phyloP scores from a whole-genome alignment of 2,797 vertebrate species.

The Falco naumanni region DNA sequence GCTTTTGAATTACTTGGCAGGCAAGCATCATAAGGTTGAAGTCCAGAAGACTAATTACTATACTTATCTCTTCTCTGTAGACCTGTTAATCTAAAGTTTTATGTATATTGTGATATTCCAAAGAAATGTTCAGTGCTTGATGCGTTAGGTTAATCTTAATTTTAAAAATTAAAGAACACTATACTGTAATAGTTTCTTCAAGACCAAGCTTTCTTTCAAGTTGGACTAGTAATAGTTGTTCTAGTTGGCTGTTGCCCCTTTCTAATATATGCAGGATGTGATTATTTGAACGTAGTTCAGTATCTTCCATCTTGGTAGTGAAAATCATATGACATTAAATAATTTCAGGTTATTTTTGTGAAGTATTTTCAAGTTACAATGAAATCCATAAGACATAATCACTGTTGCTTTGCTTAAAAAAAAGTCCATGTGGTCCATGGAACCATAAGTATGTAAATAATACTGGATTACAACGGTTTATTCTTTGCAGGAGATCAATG shows the following conservation, averaged over 20 bases:
- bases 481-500: conserved; percentile 89
- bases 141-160: neutral
- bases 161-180: neutral
- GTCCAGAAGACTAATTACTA: neutral
- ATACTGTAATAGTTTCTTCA: neutral
- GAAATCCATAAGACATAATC: neutral
- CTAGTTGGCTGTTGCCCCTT: neutral
- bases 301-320: neutral
- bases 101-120: neutral
- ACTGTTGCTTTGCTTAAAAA: neutral
- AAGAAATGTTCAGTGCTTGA: neutral
- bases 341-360: neutral
- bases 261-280: neutral
- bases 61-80: neutral
- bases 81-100: neutral
- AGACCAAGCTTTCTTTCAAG: neutral
- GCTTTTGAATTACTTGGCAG: neutral
- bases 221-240: neutral
- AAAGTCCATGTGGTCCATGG: neutral
- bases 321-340: neutral
- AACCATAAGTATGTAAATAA: neutral
- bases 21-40: neutral
- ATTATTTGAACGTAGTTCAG: neutral
- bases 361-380: neutral
- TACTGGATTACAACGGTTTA: neutral